Conservation (phyloP, 1,140 invertebrate species). For the Globodera rostochiensis region DNA sequence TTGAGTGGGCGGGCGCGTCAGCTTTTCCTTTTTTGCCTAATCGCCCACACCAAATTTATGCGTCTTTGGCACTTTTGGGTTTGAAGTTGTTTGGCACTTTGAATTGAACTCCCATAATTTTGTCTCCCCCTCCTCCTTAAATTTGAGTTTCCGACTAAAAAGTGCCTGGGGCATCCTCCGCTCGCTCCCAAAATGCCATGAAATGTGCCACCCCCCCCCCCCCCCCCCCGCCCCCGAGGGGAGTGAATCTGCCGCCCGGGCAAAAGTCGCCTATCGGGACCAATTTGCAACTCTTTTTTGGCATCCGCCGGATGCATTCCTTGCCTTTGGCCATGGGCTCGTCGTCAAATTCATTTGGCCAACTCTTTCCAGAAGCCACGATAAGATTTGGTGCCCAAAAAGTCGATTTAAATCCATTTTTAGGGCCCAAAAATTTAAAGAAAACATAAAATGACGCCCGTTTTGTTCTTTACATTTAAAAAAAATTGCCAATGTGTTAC, state of each 20-base stretch:
- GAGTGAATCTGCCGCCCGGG: not conserved
- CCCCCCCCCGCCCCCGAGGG: not conserved
- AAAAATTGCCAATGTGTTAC: no score
- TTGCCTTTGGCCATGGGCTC: not conserved
- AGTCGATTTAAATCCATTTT: not conserved
- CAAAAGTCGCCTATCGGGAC: not conserved
- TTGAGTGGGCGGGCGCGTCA: no score
- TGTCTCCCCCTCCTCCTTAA: no score
- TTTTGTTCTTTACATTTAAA: no score
- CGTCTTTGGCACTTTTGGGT: no score
- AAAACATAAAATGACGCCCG: not conserved
- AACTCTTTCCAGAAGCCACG: not conserved
- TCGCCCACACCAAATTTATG: no score
- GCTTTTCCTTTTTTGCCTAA: no score
- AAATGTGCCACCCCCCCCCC: not conserved
- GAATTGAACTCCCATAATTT: no score
- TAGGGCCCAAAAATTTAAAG: not conserved
- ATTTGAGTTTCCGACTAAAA: not conserved
- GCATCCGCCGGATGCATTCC: not conserved
- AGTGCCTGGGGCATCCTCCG: not conserved
- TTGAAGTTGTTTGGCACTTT: no score
- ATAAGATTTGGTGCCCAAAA: not conserved
- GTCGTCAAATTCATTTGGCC: not conserved
- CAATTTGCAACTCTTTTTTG: conserved; percentile 1
- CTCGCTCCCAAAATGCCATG: not conserved